Conservation (phyloP, 2,888 invertebrate genomes). For the Euproctis similis region DNA sequence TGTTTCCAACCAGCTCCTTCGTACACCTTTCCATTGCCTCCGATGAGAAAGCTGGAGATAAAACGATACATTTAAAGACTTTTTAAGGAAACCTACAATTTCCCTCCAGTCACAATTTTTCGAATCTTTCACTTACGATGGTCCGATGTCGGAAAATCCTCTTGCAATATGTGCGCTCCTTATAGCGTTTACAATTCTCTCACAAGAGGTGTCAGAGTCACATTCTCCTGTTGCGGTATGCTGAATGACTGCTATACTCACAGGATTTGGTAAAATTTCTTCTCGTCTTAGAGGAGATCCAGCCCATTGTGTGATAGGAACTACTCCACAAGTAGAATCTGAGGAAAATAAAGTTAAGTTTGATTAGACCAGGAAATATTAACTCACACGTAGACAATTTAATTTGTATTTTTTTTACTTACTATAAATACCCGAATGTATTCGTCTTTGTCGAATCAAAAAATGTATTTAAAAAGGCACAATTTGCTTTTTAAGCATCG, state of each 20-base stretch:
- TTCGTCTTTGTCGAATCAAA: too few species aligned
- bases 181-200: constrained; percentile 47
- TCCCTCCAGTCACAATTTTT: too few species aligned
- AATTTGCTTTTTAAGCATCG: too few species aligned
- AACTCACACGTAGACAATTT: too few species aligned
- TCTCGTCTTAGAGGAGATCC: constrained; percentile 24
- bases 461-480: too few species aligned
- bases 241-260: constrained; percentile 71
- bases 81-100: too few species aligned
- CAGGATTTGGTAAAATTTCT: constrained; percentile 42
- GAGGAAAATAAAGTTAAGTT: too few species aligned
- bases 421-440: too few species aligned
- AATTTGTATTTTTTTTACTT: too few species aligned
- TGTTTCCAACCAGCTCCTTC: constrained; percentile 76
- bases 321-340: constrained; percentile 31
- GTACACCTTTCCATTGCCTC: constrained; percentile 76
- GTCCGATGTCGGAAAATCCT: constrained; percentile 74
- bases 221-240: constrained; percentile 74
- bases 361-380: too few species aligned
- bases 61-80: too few species aligned
- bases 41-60: constrained; percentile 70
- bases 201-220: constrained; percentile 50
- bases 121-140: constrained; percentile 77
- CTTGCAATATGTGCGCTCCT: constrained; percentile 68
- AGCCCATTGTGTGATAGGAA: constrained; percentile 40